phyloP scores from a whole-genome alignment of 2,888 invertebrate genomes.

The Drosophila phalerata region DNA sequence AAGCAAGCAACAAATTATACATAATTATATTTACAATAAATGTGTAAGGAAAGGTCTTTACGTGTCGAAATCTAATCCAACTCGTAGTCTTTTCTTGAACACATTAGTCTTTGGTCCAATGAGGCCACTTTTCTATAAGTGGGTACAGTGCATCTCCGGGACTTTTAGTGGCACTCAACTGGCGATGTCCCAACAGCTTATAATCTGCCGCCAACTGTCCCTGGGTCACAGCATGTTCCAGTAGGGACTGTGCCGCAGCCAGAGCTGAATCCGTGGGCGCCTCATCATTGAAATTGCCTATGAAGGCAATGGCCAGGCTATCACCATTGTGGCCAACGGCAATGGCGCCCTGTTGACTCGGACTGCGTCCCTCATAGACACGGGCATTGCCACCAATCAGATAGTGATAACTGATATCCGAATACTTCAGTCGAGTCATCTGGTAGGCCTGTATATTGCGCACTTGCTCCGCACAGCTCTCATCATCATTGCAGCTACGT shows the following conservation, averaged over 20 bases:
- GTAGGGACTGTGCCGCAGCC: slow-evolving; percentile 87
- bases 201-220: slow-evolving; percentile 88
- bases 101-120: slow-evolving; percentile 84
- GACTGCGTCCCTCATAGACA: slow-evolving; percentile 90
- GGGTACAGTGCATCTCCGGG: slow-evolving; percentile 89
- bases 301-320: slow-evolving; percentile 90
- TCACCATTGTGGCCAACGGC: slow-evolving; percentile 88
- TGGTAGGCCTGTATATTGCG: slow-evolving; percentile 89
- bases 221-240: slow-evolving; percentile 87
- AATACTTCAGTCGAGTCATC: slow-evolving; percentile 87
- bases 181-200: slow-evolving; percentile 89
- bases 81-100: not conserved
- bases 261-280: slow-evolving; percentile 87
- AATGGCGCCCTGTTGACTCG: slow-evolving; percentile 90
- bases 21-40: slow-evolving; percentile 81
- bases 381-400: slow-evolving; percentile 91
- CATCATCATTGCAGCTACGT: slow-evolving; percentile 85
- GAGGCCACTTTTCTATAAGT: slow-evolving; percentile 89
- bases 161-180: slow-evolving; percentile 89
- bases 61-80: slow-evolving; percentile 69
- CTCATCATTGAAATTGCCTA: slow-evolving; percentile 88
- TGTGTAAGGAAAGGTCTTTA: slow-evolving; percentile 77
- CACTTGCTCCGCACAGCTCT: slow-evolving; percentile 87
- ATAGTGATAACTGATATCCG: slow-evolving; percentile 92
- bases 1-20: slow-evolving; percentile 81